phyloP scores from a whole-genome alignment of 2,888 invertebrate species.

The Agriopis marginaria region DNA sequence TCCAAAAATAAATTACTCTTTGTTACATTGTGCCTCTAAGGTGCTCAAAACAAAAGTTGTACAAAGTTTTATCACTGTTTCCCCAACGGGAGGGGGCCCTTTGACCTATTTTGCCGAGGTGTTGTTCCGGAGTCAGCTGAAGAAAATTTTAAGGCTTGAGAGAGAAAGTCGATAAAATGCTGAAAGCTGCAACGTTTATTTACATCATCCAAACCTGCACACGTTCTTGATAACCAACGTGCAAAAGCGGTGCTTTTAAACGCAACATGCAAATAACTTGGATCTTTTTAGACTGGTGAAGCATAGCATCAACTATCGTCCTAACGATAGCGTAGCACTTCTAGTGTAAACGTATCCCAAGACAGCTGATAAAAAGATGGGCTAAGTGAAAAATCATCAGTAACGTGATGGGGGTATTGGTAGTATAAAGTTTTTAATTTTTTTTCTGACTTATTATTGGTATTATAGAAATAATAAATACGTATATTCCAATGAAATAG shows the following conservation, averaged over 20 bases:
- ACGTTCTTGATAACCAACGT: not conserved
- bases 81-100: constrained; percentile 69
- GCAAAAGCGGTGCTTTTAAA: not conserved
- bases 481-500: too few relatives aligned
- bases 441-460: too few relatives aligned
- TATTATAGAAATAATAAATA: too few relatives aligned
- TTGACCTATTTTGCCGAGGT: constrained; percentile 82
- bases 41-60: constrained; percentile 85
- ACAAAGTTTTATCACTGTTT: constrained; percentile 77
- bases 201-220: not conserved
- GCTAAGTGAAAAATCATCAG: too few relatives aligned
- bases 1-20: constrained; percentile 50
- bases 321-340: not conserved
- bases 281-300: not conserved
- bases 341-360: too few relatives aligned
- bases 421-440: too few relatives aligned
- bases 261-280: not conserved
- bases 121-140: constrained; percentile 45
- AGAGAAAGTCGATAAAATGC: constrained; percentile 25
- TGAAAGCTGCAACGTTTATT: constrained; percentile 4
- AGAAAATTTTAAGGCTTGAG: constrained; percentile 39
- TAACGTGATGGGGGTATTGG: too few relatives aligned
- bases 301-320: not conserved
- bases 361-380: too few relatives aligned
- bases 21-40: constrained; percentile 63